Percentiles rank a stretch among this genome's conserved stretches.
Evolutionary conservation across 2,888 invertebrate species (phyloP).

Genomic region (Coecobrya sp.): DNA sequence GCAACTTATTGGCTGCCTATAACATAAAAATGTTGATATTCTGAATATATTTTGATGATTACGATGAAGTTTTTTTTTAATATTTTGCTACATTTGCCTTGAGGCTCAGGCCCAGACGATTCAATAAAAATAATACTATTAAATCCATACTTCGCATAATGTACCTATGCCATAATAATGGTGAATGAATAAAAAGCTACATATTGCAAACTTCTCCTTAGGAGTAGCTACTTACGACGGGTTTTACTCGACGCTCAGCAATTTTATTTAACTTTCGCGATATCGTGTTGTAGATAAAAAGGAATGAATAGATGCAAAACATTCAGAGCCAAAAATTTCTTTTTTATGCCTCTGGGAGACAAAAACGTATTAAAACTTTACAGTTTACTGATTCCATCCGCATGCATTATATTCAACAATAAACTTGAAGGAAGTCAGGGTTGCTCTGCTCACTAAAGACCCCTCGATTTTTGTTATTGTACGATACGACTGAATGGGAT

Average conservation of each 20-base stretch:
- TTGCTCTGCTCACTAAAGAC: background rate
- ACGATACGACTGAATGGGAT: constrained; percentile 8
- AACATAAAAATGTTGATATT: background rate
- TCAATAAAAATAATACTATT: constrained; percentile 41
- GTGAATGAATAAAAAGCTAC: background rate
- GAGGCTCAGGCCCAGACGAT: background rate
- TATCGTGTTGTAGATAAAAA: constrained; percentile 34
- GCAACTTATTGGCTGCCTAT: constrained; percentile 9
- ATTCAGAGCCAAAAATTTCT: constrained; percentile 26
- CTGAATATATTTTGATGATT: constrained; percentile 8
- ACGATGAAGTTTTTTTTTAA: constrained; percentile 56
- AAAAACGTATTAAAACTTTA: constrained; percentile 66
- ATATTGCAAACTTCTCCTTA: background rate
- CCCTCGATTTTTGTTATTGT: background rate
- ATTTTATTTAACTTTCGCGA: background rate
- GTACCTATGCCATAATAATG: constrained; percentile 13
- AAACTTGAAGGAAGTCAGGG: constrained; percentile 55
- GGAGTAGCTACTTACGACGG: constrained; percentile 1
- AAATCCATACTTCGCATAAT: constrained; percentile 17
- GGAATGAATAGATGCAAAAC: constrained; percentile 17
- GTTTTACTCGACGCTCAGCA: constrained; percentile 26
- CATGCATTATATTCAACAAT: constrained; percentile 35
- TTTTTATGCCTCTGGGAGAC: constrained; percentile 56
- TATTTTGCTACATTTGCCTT: constrained; percentile 59
- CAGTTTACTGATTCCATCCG: constrained; percentile 64